Evolutionary conservation across 30 jellyfish, hydroid and myxozoan genomes (phyloP), one percentile per base, ranked within the genome.

Genomic region (Turritopsis dohrnii): DNA sequence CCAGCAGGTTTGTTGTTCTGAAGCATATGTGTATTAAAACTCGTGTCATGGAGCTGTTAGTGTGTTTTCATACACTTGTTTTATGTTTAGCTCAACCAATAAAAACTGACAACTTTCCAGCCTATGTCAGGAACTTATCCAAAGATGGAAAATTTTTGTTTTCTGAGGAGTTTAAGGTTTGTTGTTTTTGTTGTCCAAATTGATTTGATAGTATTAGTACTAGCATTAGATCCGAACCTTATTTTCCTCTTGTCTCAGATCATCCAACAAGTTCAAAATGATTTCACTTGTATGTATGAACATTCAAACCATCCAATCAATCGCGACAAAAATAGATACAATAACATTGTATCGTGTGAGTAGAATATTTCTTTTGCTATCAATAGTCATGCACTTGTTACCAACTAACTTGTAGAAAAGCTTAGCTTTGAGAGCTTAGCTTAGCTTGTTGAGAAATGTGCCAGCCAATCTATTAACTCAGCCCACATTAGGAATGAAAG

Each of bases 341-440:
- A 89, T 25, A 86, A 90, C 86, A 86, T 90, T 75, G 89, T 65
- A 30, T 95, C 97, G 16, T 90, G 97, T 90, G 72, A 66, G 96
- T 84, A 21, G 21, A 8, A 16, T 13, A n/a, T n/a, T n/a, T n/a
- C n/a, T n/a, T n/a, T n/a, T n/a, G n/a, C n/a, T n/a, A n/a, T n/a
- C n/a, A n/a, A n/a, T n/a, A n/a, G n/a, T n/a, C n/a, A n/a, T n/a
- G n/a, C n/a, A n/a, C n/a, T n/a, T n/a, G n/a, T n/a, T n/a, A n/a
- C n/a, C n/a, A n/a, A n/a, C n/a, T n/a, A n/a, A n/a, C n/a, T n/a
- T n/a, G n/a, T n/a, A n/a, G n/a, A n/a, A n/a, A n/a, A n/a, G n/a
- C n/a, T n/a, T n/a, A n/a, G n/a, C n/a, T n/a, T n/a, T n/a, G n/a
- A n/a, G n/a, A n/a, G n/a, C n/a, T n/a, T n/a, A n/a, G n/a, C n/a